A percentile compares a stretch with the other conserved stretches of the same genome.
These are phyloP conservation scores for Drosophila limbata DNA, from an alignment of 2,888 invertebrate genomes.

Conservation along the genomic window DNA sequence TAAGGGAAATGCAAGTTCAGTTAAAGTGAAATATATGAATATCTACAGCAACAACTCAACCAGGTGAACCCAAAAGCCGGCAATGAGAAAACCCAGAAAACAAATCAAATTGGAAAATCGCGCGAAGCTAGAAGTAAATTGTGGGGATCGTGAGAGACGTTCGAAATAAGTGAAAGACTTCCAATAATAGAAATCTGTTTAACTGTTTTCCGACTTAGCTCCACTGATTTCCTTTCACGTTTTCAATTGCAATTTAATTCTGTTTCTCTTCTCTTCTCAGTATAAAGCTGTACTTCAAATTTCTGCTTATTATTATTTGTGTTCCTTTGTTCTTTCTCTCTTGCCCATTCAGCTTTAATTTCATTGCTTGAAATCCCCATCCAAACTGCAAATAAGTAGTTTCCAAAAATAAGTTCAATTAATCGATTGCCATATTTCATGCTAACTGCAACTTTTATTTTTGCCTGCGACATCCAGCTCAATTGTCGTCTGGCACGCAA, in stretches of 20 bases:
- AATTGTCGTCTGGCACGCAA: constrained; percentile 25
- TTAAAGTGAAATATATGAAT: constrained; percentile 37
- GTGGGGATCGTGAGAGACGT: neutral
- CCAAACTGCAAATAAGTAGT: neutral
- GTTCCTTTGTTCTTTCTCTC: neutral
- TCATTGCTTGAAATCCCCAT: neutral
- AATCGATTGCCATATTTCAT: constrained; percentile 26
- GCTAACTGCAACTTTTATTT: constrained; percentile 10
- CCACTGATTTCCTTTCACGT: neutral
- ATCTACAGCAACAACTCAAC: constrained; percentile 16
- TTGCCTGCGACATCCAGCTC: neutral
- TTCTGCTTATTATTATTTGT: neutral
- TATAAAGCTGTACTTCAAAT: neutral
- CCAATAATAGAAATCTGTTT: neutral
- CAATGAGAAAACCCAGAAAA: neutral
- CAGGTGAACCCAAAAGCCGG: neutral
- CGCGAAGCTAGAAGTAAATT: constrained; percentile 8
- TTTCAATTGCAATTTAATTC: no score
- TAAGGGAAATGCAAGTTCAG: constrained; percentile 36
- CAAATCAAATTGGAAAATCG: constrained; percentile 21
- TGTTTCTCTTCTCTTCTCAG: no score
- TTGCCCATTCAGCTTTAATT: neutral
- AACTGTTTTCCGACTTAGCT: neutral
- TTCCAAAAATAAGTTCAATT: constrained; percentile 11
- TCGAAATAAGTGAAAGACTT: neutral